Evolutionary conservation across 2,888 invertebrate species (phyloP), one percentile per base, ranked within the genome.

Genomic region (Eupeodes luniger): DNA sequence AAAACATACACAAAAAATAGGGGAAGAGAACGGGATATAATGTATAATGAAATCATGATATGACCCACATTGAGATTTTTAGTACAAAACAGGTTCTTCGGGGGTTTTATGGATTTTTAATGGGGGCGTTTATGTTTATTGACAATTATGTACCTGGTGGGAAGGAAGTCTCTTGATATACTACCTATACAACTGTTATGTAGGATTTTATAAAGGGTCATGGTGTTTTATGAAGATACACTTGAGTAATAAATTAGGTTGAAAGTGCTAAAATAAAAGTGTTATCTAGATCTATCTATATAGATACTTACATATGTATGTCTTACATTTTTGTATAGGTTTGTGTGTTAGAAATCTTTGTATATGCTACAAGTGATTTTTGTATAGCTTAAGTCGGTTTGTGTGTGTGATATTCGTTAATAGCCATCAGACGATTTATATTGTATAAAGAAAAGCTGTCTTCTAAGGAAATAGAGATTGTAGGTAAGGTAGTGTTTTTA

Each of bases 91-190:
- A 86, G 81, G 81, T 81, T 85, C 59, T 66, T 16, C 53, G 53
- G 75, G 77, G 47, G 36, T 72, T 85, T 88, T 81, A 88, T 88
- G 85, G 85, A 47, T 81, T 85, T 88, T 88, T 88, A 85, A 88
- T 81, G 78, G 69, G 47, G 51, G 78, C 81, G 81, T 88, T 85
- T 85, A 81, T 27, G 81, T 81, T 85, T 88, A 85, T 88, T 84
- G 77, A 81, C 62, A 70, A 70, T 86, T 82, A 67, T 70, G 75
- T 72, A 64, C 75, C 67, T 75, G 74, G 72, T 59, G 74, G 40
- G 61, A 72, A 72, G 70, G 55, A 70, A 55, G 70, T 44, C 12
- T 53, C 19, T 53, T 51, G 51, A 51, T 67, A 61, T 61, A 44
- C 27, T n/a, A 53, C 16, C 55, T 57, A 57, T 57, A 11, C 5